phyloP scores from a whole-genome alignment of 2,888 invertebrate species.

The Amphimallon solstitiale region DNA sequence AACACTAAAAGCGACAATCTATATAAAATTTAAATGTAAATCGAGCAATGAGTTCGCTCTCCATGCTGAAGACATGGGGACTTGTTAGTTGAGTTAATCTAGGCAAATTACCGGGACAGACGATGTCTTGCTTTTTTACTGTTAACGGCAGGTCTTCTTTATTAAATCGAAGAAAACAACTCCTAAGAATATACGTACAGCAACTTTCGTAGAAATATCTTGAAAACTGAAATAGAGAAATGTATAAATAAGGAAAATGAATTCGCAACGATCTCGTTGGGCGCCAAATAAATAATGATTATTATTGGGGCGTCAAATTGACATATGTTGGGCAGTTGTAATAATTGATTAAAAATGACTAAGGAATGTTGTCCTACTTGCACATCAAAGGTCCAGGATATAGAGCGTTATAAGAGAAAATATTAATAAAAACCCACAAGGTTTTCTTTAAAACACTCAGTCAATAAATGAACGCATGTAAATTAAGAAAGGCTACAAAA shows the following conservation, averaged over 20 bases:
- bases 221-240: background rate
- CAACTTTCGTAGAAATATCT: background rate
- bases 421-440: too few relatives aligned
- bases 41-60: slow-evolving; percentile 3
- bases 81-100: slow-evolving; percentile 15
- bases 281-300: background rate
- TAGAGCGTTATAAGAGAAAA: too few relatives aligned
- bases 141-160: background rate
- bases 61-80: slow-evolving; percentile 2
- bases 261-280: background rate
- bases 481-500: too few relatives aligned
- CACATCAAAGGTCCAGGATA: too few relatives aligned
- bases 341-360: too few relatives aligned
- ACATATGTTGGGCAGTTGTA: too few relatives aligned
- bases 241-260: background rate
- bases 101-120: background rate
- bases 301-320: too few relatives aligned
- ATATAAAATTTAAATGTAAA: slow-evolving; percentile 27
- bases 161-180: slow-evolving; percentile 15
- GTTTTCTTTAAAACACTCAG: too few relatives aligned
- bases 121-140: background rate
- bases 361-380: too few relatives aligned
- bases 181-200: background rate
- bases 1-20: background rate
- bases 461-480: too few relatives aligned